Evolutionary conservation across 2,113 vertebrate species (phyloP), one percentile per base, ranked within the genome.

Genomic region (Panthera uncia): DNA sequence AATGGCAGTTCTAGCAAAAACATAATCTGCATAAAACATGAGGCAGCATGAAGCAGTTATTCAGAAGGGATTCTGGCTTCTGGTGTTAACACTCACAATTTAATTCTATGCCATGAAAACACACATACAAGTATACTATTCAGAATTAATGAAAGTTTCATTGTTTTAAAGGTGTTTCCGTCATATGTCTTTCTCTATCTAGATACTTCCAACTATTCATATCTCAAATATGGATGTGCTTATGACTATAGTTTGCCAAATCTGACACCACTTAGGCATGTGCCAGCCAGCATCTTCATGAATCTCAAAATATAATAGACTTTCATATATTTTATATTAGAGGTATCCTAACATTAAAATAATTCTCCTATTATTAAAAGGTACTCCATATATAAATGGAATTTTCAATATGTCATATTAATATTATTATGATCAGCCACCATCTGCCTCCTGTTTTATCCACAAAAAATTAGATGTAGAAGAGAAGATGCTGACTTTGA

Each of bases 11-110:
- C 45, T 96, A 96, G 65, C n/a, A 86, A 98, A 98, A 83, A 1
- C 2, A 3, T 96, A 94, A 96, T 97, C 95, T 98, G 31, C 96
- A 97, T 98, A 97, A 98, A 98, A 98, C 57, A 89, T 91, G 84
- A 98, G 89, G 12, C 16, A 2, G 16, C 86, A 97, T 96, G 80
- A 95, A 97, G 91, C 3, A 96, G 38, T 91, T 98, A 83, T 93
- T 97, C 90, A 94, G 63, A 71, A 96, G 82, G 63, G 29, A 92
- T 79, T 97, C 33, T 61, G 57, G 27, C 16, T 76, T 52, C 7
- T 13, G 7, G 48, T 97, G 80, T 92, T 95, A 71, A 93, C 55
- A 57, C 82, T 97, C 79, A n/a, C 52, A 97, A 63, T 94, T 45
- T 95, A 83, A 96, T 95, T 90, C 93, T 23, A 65, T 96, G 23